phyloP scores from a whole-genome alignment of 1,140 invertebrate genomes.

The Drosophila arawakana region DNA sequence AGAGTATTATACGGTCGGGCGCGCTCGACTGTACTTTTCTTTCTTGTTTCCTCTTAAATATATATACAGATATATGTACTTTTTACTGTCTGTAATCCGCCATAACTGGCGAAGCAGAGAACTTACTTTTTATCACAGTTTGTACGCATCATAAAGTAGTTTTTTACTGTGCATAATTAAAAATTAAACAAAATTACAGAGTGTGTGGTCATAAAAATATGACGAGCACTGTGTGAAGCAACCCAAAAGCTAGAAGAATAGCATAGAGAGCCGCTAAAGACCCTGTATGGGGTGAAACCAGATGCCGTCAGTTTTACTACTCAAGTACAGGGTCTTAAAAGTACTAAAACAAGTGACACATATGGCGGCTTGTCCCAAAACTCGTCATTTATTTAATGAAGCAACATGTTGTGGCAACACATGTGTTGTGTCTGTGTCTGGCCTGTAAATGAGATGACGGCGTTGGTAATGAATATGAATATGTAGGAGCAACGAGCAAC shows the following conservation, averaged over 20 bases:
- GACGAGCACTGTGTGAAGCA: conserved; percentile 40
- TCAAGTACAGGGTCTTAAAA: too few relatives aligned
- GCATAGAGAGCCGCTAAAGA: too few relatives aligned
- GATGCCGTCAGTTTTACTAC: too few relatives aligned
- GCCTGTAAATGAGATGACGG: conserved; percentile 5
- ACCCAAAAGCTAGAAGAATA: not conserved
- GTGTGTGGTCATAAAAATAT: conserved; percentile 55
- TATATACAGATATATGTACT: not conserved
- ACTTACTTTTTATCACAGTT: conserved; percentile 41
- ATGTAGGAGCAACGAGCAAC: conserved; percentile 8
- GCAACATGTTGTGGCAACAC: conserved; percentile 70
- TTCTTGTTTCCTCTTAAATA: not conserved
- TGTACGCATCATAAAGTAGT: conserved; percentile 55
- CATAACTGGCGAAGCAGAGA: conserved; percentile 37
- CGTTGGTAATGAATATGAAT: not conserved
- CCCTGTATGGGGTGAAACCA: too few relatives aligned
- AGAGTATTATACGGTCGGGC: too few relatives aligned
- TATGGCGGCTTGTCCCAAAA: conserved; percentile 14
- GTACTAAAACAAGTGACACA: conserved; percentile 33
- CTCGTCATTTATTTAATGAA: conserved; percentile 56
- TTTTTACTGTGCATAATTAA: conserved; percentile 65
- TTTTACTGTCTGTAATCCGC: not conserved
- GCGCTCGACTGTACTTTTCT: too few relatives aligned
- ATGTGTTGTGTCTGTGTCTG: conserved; percentile 68
- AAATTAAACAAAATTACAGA: conserved; percentile 57